phyloP scores from a whole-genome alignment of 2,113 vertebrate species.

The Cromileptes altivelis region DNA sequence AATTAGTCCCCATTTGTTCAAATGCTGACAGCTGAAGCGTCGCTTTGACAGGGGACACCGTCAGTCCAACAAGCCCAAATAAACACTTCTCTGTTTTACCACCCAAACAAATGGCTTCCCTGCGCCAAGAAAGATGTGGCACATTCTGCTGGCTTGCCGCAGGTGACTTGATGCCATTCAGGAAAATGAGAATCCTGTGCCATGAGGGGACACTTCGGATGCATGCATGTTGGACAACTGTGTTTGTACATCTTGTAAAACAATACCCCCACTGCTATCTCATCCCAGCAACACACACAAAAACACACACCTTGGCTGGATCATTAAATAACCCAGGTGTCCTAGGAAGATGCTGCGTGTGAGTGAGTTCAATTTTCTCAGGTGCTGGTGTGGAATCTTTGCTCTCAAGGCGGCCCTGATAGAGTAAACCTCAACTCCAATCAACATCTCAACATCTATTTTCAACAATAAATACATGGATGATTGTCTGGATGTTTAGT shows the following conservation, averaged over 20 bases:
- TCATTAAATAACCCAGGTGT: constrained; percentile 54
- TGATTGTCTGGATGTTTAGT: neutral
- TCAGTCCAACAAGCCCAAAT: constrained; percentile 75
- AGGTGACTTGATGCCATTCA: constrained; percentile 57
- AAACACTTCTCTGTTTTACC: constrained; percentile 73
- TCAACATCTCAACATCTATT: constrained; percentile 26
- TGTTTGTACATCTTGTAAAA: constrained; percentile 75
- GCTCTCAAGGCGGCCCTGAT: neutral
- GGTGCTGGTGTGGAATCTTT: neutral
- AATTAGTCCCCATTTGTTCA: constrained; percentile 77
- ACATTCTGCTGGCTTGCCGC: constrained; percentile 59
- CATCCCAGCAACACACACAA: constrained; percentile 29
- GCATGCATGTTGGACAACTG: constrained; percentile 45
- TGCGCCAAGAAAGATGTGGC: constrained; percentile 56
- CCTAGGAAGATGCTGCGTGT: constrained; percentile 6
- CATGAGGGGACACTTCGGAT: constrained; percentile 44
- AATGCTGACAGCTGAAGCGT: constrained; percentile 74
- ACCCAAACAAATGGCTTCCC: constrained; percentile 65
- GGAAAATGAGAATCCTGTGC: constrained; percentile 61
- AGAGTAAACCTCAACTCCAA: neutral
- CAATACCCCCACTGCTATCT: constrained; percentile 50
- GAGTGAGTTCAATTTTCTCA: constrained; percentile 38
- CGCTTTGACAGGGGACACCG: constrained; percentile 67
- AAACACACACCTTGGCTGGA: constrained; percentile 37
- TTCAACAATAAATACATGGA: neutral